Evolutionary conservation across 1,140 invertebrate genomes (phyloP), one percentile per base, ranked within the genome.

Genomic region (Drosophila pseudoobscura): DNA sequence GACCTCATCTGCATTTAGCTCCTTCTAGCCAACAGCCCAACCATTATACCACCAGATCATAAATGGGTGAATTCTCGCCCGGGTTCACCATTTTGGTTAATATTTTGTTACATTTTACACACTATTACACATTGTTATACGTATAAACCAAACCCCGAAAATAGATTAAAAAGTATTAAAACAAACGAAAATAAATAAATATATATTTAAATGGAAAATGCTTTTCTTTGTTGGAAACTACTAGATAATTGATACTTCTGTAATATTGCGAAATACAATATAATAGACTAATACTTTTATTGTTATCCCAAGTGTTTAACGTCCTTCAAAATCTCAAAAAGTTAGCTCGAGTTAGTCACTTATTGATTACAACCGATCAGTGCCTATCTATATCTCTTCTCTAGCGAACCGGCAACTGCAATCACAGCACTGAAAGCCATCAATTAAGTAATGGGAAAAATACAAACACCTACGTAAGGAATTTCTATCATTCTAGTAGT

Each of bases 111-210:
- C 52, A 57, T 50, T 70, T 20, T 52, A 69, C 50, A 53, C 20
- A 35, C 29, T 45, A 39, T 39, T 39, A 13, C 11, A 39, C 8
- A 53, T 9, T 31, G 39, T 13, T 45, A 26, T 45, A 3, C 17
- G 51, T 65, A 24, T 39, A 69, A 69, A 52, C 65, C 65, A 69
- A 69, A 47, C 31, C 3, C 31, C 31, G 9, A 35, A 35, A 9
- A 35, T 69, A 69, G 65, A 26, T 56, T 69, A 69, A 69, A 35
- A 65, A 69, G 65, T 69, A 56, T 69, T 69, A 69, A 43, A 17
- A 29, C 35, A 39, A 39, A 13, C 35, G 13, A 39, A 39, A 39
- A 39, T 39, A 35, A 35, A 35, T 35, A 11, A 35, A 35, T 39
- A 39, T 39, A 39, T 13, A 13, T 39, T 39, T 39, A 39, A 39